These are phyloP conservation scores for Porites divaricata DNA, from an alignment of 92 coral and sea anemone genomes.

Conservation along the genomic window DNA sequence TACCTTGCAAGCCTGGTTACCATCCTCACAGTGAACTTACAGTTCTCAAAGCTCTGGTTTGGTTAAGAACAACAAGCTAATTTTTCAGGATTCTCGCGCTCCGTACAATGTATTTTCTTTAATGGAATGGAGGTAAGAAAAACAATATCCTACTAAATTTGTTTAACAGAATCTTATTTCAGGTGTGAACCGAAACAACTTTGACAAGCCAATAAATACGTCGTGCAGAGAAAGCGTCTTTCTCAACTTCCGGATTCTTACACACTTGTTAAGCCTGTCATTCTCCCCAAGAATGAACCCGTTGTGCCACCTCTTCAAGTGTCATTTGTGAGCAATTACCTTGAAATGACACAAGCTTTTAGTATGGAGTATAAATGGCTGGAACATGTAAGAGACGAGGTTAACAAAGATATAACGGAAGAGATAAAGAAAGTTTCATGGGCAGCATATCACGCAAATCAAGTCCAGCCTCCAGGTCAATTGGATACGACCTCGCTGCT, in stretches of 20 bases:
- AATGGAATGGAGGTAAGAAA: too few relatives aligned
- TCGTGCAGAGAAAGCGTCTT: not conserved
- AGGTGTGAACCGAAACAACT: too few relatives aligned
- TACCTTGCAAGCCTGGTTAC: too few relatives aligned
- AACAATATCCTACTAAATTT: too few relatives aligned
- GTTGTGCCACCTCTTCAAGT: not conserved
- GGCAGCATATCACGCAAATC: constrained; percentile 34
- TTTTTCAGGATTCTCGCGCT: too few relatives aligned
- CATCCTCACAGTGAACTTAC: too few relatives aligned
- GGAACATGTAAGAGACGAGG: constrained; percentile 7
- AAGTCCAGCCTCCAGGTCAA: not conserved
- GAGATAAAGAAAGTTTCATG: constrained; percentile 10
- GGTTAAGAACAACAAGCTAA: too few relatives aligned
- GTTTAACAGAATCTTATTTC: too few relatives aligned
- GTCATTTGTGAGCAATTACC: not conserved
- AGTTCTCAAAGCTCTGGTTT: not conserved
- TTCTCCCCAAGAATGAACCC: constrained; percentile 28
- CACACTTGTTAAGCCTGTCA: constrained; percentile 19
- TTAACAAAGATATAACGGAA: constrained; percentile 6
- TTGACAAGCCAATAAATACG: too few relatives aligned
- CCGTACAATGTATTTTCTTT: too few relatives aligned
- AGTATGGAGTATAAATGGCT: constrained; percentile 6
- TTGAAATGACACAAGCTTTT: not conserved
- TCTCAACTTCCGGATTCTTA: constrained; percentile 19
- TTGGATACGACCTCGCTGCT: constrained; percentile 44